phyloP scores from a whole-genome alignment of 2,113 vertebrate species.

The Corythornis cristatus region DNA sequence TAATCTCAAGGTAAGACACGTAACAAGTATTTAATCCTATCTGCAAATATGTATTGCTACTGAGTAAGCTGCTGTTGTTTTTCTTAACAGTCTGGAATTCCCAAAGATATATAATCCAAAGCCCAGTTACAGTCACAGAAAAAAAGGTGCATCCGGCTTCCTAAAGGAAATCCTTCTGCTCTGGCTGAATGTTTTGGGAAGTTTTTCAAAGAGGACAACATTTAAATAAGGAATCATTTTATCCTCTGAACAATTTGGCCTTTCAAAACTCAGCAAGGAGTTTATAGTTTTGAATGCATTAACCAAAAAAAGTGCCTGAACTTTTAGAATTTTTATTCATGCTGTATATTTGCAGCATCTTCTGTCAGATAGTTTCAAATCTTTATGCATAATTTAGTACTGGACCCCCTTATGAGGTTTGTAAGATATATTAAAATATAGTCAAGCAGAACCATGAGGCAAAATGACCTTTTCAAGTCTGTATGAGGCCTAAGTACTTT shows the following conservation, averaged over 20 bases:
- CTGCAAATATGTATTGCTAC: background rate
- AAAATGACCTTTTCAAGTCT: background rate
- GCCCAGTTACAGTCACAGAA: background rate
- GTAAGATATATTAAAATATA: background rate
- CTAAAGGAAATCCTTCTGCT: constrained; percentile 67
- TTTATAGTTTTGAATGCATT: background rate
- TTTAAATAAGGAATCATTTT: background rate
- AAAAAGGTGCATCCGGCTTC: constrained; percentile 57
- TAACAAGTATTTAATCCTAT: background rate
- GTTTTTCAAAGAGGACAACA: constrained; percentile 32
- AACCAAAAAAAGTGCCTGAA: background rate
- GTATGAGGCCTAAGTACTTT: background rate
- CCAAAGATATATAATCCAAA: constrained; percentile 3
- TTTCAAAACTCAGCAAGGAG: background rate
- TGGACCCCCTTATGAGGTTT: background rate
- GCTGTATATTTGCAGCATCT: background rate
- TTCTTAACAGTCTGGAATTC: background rate
- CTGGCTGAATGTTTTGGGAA: background rate
- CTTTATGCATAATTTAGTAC: background rate
- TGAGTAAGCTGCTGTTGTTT: constrained; percentile 21
- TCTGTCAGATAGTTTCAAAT: background rate
- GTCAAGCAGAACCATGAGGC: background rate
- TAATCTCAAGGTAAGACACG: background rate
- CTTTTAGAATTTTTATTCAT: background rate
- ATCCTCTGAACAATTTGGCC: background rate